Evolutionary conservation across 92 coral and sea anemone genomes (phyloP).

Genomic region (Porites evermanni): DNA sequence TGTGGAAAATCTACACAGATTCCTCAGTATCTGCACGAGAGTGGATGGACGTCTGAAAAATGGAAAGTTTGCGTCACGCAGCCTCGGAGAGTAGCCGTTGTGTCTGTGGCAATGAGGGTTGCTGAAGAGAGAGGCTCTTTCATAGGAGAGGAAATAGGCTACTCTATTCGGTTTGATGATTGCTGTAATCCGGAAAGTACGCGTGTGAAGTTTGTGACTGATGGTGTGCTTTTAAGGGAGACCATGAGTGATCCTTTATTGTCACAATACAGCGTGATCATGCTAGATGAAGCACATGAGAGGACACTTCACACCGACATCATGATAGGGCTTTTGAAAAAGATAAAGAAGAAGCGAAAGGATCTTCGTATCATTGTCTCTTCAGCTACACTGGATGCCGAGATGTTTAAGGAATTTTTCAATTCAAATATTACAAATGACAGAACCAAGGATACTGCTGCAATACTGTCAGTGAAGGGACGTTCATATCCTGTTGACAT

Average conservation of each 20-base stretch:
- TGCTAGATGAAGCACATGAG: constrained; percentile 99
- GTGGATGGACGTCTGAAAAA: constrained; percentile 90
- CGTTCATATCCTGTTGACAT: constrained; percentile 91
- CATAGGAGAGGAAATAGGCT: constrained; percentile 95
- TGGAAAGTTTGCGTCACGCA: constrained; percentile 92
- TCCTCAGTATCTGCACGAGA: constrained; percentile 88
- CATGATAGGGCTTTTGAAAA: constrained; percentile 91
- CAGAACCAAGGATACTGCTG: constrained; percentile 91
- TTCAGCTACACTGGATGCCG: constrained; percentile 97
- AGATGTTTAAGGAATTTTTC: constrained; percentile 96
- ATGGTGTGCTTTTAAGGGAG: constrained; percentile 93
- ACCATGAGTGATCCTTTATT: constrained; percentile 97
- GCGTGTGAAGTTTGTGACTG: constrained; percentile 89
- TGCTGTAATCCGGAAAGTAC: constrained; percentile 92
- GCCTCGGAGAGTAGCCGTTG: constrained; percentile 97
- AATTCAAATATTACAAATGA: constrained; percentile 86
- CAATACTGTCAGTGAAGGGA: constrained; percentile 95
- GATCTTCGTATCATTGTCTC: constrained; percentile 89
- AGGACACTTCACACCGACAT: constrained; percentile 96
- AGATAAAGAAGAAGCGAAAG: constrained; percentile 89
- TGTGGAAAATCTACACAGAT: constrained; percentile 99
- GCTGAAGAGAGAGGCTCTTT: constrained; percentile 93
- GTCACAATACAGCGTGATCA: constrained; percentile 89
- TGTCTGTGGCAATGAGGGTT: constrained; percentile 92
- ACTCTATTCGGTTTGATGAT: constrained; percentile 94